These are phyloP conservation scores for Chrysotoxum bicinctum DNA, from an alignment of 2,888 invertebrate genomes.

Conservation along the genomic window DNA sequence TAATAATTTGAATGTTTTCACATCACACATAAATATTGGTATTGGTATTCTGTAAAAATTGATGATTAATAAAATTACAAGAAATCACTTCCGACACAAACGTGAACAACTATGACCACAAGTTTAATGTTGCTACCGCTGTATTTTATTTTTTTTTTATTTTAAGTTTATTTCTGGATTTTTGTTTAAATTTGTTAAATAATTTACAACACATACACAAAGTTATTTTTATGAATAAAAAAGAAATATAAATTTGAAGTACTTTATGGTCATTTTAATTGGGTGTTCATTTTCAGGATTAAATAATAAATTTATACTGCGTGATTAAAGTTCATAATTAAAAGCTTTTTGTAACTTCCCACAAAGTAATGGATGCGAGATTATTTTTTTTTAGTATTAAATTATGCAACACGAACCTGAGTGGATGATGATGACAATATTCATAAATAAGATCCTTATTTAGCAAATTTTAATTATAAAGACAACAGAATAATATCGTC, in stretches of 20 bases:
- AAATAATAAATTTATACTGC: slow-evolving; percentile 4
- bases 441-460: too few species aligned
- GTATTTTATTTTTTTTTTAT: neutral
- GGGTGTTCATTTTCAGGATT: slow-evolving; percentile 5
- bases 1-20: slow-evolving; percentile 21
- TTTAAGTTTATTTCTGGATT: neutral
- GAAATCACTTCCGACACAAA: slow-evolving; percentile 8
- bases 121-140: neutral
- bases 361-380: neutral
- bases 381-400: neutral
- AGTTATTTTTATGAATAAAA: neutral
- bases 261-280: neutral
- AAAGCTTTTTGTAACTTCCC: neutral
- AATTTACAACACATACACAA: neutral
- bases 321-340: neutral
- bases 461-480: too few species aligned
- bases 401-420: neutral
- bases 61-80: slow-evolving; percentile 20
- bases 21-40: neutral
- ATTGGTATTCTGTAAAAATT: neutral
- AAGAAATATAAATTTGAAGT: neutral
- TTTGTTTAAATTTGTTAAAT: neutral
- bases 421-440: neutral
- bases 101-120: slow-evolving; percentile 15
- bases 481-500: too few species aligned